Evolutionary conservation across 1,140 invertebrate species (phyloP).

Genomic region (Brachionus asplanchnoidis): DNA sequence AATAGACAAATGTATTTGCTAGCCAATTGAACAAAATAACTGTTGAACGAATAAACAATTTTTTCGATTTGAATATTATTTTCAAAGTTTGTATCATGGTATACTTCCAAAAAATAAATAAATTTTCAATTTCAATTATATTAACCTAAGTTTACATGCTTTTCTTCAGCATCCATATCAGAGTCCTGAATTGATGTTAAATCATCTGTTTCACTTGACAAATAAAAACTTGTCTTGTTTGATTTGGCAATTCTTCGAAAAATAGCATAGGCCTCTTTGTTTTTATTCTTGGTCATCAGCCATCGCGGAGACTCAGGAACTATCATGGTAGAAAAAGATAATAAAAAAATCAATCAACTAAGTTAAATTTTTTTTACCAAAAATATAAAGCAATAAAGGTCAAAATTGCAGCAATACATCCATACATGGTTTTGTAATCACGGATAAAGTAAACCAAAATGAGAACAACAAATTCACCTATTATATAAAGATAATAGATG

Average conservation of each 20-base stretch:
- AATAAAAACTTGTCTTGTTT: background rate
- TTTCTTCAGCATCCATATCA: background rate
- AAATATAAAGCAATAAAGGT: conserved; percentile 1
- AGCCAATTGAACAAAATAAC: conserved; percentile 43
- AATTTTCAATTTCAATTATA: background rate
- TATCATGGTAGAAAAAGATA: background rate
- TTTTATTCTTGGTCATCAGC: conserved; percentile 3
- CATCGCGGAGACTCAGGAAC: conserved; percentile 35
- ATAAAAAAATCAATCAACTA: background rate
- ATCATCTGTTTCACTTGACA: background rate
- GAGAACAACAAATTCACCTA: conserved; percentile 39
- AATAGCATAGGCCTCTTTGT: background rate
- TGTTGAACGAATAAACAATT: background rate
- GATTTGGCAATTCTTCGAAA: conserved; percentile 18
- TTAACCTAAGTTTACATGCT: background rate
- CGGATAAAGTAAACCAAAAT: conserved; percentile 35
- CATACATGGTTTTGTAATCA: background rate
- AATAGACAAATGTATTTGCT: conserved; percentile 47
- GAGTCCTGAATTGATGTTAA: background rate
- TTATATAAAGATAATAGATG: conserved; percentile 27
- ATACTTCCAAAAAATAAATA: background rate
- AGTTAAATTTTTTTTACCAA: background rate
- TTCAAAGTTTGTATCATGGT: background rate
- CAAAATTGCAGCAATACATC: background rate
- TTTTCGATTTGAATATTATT: conserved; percentile 38